phyloP scores from a whole-genome alignment of 1,140 invertebrate species.

The Popillia japonica region DNA sequence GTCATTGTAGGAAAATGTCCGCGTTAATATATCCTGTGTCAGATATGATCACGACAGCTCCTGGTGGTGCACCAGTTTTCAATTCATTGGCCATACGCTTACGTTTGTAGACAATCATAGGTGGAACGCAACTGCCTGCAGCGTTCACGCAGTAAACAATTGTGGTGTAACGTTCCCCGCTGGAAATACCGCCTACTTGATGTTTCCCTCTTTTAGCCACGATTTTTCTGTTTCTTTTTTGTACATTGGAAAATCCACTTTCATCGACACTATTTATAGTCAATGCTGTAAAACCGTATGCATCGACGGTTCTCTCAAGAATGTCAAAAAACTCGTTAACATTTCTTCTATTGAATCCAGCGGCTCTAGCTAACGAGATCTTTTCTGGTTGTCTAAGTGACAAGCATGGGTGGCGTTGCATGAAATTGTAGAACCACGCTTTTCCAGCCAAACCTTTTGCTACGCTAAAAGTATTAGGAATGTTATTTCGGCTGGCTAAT shows the following conservation, averaged over 20 bases:
- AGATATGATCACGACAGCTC: no score
- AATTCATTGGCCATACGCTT: no score
- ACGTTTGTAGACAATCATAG: no score
- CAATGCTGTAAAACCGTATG: not conserved
- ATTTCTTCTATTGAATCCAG: constrained; percentile 40
- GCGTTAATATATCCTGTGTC: no score
- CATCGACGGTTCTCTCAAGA: not conserved
- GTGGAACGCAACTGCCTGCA: no score
- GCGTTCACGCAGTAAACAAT: no score
- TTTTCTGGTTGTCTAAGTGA: constrained; percentile 38
- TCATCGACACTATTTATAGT: constrained; percentile 18
- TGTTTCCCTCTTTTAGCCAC: no score
- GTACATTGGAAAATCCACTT: constrained; percentile 18
- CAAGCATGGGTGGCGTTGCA: constrained; percentile 36
- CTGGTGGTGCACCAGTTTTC: no score
- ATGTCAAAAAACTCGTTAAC: constrained; percentile 16
- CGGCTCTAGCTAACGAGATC: constrained; percentile 29
- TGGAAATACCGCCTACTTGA: no score
- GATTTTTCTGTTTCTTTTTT: not conserved
- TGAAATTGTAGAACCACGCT: constrained; percentile 41
- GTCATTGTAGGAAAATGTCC: no score
- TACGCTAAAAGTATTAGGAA: constrained; percentile 23
- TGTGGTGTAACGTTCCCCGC: no score
- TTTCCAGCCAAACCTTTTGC: constrained; percentile 23
- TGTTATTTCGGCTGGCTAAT: not conserved